Conservation (phyloP, 2,797 vertebrate genomes). For the Danionella dracula region DNA sequence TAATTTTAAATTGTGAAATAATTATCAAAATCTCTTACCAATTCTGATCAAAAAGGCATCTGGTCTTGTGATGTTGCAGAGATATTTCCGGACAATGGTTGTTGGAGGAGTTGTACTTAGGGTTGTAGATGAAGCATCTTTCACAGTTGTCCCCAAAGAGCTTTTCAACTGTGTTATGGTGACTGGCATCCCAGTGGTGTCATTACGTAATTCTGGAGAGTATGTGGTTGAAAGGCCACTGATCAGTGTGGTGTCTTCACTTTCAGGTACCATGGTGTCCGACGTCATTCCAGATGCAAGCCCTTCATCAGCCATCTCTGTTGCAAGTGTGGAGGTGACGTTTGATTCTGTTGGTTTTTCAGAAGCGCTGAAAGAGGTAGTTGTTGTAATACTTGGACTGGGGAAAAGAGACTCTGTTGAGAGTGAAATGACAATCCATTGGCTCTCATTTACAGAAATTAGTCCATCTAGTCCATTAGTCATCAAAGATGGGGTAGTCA, state of each 20-base stretch:
- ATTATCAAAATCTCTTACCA: constrained; percentile 63
- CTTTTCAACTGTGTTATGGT: constrained; percentile 39
- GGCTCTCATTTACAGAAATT: constrained; percentile 51
- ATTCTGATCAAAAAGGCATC: constrained; percentile 79
- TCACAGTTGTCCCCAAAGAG: constrained; percentile 45
- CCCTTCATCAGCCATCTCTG: constrained; percentile 59
- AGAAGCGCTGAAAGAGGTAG: constrained; percentile 42
- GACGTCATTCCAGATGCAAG: constrained; percentile 43
- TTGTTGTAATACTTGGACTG: constrained; percentile 47
- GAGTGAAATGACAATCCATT: constrained; percentile 56
- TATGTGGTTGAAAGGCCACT: constrained; percentile 47
- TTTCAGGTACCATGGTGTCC: constrained; percentile 44
- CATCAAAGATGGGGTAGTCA: constrained; percentile 43
- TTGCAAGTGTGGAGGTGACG: constrained; percentile 24
- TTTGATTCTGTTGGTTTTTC: constrained; percentile 40
- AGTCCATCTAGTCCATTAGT: constrained; percentile 50
- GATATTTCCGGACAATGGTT: constrained; percentile 69
- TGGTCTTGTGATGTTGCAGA: constrained; percentile 77
- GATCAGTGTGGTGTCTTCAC: constrained; percentile 52
- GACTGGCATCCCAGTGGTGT: constrained; percentile 46
- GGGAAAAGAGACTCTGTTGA: constrained; percentile 52
- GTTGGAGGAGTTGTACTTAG: constrained; percentile 42
- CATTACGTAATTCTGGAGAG: constrained; percentile 43
- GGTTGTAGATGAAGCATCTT: constrained; percentile 41
- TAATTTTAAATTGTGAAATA: not conserved